phyloP scores from a whole-genome alignment of 1,140 invertebrate species.

The Oscheius sp. region DNA sequence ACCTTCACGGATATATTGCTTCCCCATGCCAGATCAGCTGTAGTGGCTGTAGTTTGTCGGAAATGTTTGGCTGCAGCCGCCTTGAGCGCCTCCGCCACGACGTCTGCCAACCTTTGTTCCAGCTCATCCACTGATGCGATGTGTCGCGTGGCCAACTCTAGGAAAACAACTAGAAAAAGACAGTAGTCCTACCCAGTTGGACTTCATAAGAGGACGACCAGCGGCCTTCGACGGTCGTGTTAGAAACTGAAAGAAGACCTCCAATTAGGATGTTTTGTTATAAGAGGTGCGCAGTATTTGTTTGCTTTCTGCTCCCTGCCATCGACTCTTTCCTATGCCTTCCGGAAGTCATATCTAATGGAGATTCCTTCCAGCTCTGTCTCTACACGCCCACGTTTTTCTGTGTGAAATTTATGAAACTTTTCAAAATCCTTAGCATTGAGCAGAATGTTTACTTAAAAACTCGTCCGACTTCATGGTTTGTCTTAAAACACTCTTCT shows the following conservation, averaged over 20 bases:
- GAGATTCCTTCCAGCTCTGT: not conserved
- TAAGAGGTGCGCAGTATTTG: not conserved
- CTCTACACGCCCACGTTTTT: not conserved
- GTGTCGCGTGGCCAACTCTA: not conserved
- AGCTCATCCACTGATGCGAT: not conserved
- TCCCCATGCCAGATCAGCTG: not conserved
- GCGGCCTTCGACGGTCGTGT: too few species aligned
- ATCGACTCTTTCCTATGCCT: not conserved
- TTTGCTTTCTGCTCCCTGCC: not conserved
- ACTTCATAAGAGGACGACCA: too few species aligned
- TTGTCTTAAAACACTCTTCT: too few species aligned
- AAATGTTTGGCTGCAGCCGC: not conserved
- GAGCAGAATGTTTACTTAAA: too few species aligned
- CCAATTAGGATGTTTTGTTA: too few species aligned
- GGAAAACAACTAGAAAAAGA: too few species aligned
- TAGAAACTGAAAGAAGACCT: too few species aligned
- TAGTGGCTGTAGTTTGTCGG: not conserved
- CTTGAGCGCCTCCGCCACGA: not conserved
- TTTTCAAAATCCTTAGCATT: too few species aligned
- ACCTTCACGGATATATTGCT: not conserved
- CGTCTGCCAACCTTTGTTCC: not conserved
- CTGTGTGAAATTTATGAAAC: too few species aligned
- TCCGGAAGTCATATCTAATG: constrained; percentile 4
- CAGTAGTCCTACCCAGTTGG: too few species aligned
- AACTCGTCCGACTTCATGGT: too few species aligned